A percentile compares a stretch with the other conserved stretches of the same genome.
Evolutionary conservation across 1,140 invertebrate species (phyloP).

Genomic region (Parasteatoda tepidariorum): DNA sequence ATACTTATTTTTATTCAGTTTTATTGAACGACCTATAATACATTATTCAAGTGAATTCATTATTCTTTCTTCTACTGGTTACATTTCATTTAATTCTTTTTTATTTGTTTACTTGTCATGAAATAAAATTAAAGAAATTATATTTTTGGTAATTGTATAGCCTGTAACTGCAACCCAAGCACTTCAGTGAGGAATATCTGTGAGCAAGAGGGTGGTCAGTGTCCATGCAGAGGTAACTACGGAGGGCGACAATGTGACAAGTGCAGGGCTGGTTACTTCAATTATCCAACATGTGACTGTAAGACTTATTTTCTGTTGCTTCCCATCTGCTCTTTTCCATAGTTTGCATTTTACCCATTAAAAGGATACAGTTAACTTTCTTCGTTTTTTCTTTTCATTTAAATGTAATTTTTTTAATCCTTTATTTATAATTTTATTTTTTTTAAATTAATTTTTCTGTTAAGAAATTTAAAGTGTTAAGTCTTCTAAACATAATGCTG

Average conservation of each 20-base stretch:
- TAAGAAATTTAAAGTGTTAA: too few species aligned
- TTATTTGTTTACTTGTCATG: too few species aligned
- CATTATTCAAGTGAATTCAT: too few species aligned
- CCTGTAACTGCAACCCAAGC: slow-evolving; percentile 85
- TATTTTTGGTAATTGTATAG: too few species aligned
- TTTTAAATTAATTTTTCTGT: background rate
- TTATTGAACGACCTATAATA: too few species aligned
- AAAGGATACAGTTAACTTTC: background rate
- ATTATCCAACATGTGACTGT: slow-evolving; percentile 90
- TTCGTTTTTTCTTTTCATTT: background rate
- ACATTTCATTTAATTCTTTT: too few species aligned
- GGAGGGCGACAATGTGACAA: slow-evolving; percentile 85
- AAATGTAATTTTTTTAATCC: background rate
- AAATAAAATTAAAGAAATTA: too few species aligned
- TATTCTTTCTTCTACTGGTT: too few species aligned
- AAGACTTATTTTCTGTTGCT: slow-evolving; percentile 73
- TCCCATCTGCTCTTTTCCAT: too few species aligned
- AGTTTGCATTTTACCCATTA: too few species aligned
- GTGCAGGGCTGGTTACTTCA: slow-evolving; percentile 91
- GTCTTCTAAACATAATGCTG: too few species aligned
- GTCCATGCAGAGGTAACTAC: slow-evolving; percentile 87
- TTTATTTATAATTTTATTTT: background rate
- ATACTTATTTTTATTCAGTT: too few species aligned
- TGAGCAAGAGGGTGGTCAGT: slow-evolving; percentile 86
- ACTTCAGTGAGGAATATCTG: slow-evolving; percentile 81